phyloP scores from a whole-genome alignment of 2,888 invertebrate species.

The Phoronis australis region DNA sequence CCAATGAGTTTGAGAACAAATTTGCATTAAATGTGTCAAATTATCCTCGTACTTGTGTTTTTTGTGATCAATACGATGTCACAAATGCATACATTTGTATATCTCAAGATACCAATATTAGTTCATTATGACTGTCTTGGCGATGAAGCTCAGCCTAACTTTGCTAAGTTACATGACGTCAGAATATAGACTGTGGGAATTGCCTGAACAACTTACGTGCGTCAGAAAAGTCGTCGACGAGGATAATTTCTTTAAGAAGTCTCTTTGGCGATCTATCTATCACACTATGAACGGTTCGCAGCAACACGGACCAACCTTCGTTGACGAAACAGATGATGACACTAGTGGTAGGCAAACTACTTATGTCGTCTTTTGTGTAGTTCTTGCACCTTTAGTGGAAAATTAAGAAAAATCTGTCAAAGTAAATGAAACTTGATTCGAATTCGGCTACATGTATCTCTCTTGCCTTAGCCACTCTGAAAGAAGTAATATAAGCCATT shows the following conservation, averaged over 20 bases:
- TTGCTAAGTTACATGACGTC: too few relatives aligned
- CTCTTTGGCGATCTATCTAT: conserved; percentile 85
- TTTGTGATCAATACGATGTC: too few relatives aligned
- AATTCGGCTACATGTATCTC: background rate
- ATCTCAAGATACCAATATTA: too few relatives aligned
- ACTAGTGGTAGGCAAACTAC: conserved; percentile 49
- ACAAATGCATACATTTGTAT: too few relatives aligned
- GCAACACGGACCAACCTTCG: conserved; percentile 97
- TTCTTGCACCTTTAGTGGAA: conserved; percentile 38
- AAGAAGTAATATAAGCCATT: too few relatives aligned
- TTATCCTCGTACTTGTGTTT: too few relatives aligned
- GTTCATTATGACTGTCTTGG: too few relatives aligned
- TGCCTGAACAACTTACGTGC: conserved; percentile 48
- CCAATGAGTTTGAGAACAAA: too few relatives aligned
- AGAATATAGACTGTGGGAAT: background rate
- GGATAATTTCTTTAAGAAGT: conserved; percentile 85
- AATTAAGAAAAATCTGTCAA: too few relatives aligned
- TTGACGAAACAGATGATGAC: conserved; percentile 67
- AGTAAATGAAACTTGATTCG: background rate
- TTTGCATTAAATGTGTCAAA: too few relatives aligned
- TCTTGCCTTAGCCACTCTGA: background rate
- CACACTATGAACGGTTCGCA: conserved; percentile 93
- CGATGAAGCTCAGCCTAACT: too few relatives aligned
- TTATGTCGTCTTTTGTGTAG: conserved; percentile 32
- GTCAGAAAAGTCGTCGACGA: conserved; percentile 84